Base-by-base conservation (phyloP, 2,888 invertebrate species). In the Steinernema scapterisci region DNA sequence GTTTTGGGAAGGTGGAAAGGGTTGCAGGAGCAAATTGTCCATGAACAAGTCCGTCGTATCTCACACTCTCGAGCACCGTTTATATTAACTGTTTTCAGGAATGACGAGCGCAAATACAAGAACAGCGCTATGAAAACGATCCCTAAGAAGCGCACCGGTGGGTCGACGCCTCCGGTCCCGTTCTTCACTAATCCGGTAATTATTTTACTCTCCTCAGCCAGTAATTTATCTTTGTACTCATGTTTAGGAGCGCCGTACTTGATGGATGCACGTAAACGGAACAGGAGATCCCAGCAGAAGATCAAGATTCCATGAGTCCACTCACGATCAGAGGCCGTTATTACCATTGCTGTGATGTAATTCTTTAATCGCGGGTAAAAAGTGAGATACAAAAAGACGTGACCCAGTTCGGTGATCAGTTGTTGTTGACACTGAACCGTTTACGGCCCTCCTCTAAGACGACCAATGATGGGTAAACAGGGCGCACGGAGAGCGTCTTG, bases 1-100 rank as follows among this genome's bases (percentile, higher is more conserved):
- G 6, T 88, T 89, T 82, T 89, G 89, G 89, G 89, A 89, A 82
- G 89, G 89, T 25, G 89, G 89, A 3, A 86, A 85, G 76, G 89
- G 89, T 2, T 89, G 89, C 78, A 81, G 89, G 9, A 88, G 89
- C 82, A 88, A 88, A 78, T 82, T 86, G 5, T 78, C 82, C 45
- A 89, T 89, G 89, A 87, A 86, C 84, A 88, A 81, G 89, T 88
- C 73, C 21, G 72, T 71, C 45, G 38, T 2, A 19, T 70, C 5
- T 9, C 9, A 21, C 43, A 23, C 13, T 21, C 19, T 70, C 7
- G n/a, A 45, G 38, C n/a, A n/a, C n/a, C n/a, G n/a, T n/a, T 45
- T 31, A 1, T 23, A 11, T 31, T 31, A 70, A 23, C 13, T 23
- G 13, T 0, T 43, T 72, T 72, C 48, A 56, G 71, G 21, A 74